phyloP scores from a whole-genome alignment of 1,140 invertebrate species.

The Drosophila ananassae region DNA sequence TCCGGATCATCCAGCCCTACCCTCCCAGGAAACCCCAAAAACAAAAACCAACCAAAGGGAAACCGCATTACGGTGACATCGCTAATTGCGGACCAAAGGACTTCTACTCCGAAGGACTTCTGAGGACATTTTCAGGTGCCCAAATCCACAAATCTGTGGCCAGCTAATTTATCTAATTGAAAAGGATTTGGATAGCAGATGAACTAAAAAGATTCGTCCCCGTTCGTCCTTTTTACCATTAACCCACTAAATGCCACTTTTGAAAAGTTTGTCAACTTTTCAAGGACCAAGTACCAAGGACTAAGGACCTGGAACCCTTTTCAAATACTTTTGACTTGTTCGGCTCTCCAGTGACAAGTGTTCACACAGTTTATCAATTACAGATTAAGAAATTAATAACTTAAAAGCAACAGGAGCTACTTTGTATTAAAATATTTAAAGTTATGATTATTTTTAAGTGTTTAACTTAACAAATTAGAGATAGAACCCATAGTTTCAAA shows the following conservation, averaged over 20 bases:
- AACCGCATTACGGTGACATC: slow-evolving; percentile 57
- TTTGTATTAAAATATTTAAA: neutral
- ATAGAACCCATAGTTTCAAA: no score
- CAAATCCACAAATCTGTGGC: slow-evolving; percentile 12
- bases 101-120: slow-evolving; percentile 11
- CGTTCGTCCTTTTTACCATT: neutral
- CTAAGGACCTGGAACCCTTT: neutral
- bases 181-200: slow-evolving; percentile 45
- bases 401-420: no score
- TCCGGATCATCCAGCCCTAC: slow-evolving; percentile 4
- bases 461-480: no score
- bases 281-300: neutral
- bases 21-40: slow-evolving; percentile 2
- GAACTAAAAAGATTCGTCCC: slow-evolving; percentile 27
- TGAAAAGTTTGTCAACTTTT: slow-evolving; percentile 2
- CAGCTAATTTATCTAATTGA: slow-evolving; percentile 53
- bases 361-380: neutral
- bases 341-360: neutral
- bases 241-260: slow-evolving; percentile 12
- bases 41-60: slow-evolving; percentile 8
- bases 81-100: slow-evolving; percentile 65
- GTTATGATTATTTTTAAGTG: no score
- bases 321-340: neutral
- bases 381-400: neutral
- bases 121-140: slow-evolving; percentile 17